Conservation (phyloP, 2,888 invertebrate species). For the Neocrepidodera transversa region DNA sequence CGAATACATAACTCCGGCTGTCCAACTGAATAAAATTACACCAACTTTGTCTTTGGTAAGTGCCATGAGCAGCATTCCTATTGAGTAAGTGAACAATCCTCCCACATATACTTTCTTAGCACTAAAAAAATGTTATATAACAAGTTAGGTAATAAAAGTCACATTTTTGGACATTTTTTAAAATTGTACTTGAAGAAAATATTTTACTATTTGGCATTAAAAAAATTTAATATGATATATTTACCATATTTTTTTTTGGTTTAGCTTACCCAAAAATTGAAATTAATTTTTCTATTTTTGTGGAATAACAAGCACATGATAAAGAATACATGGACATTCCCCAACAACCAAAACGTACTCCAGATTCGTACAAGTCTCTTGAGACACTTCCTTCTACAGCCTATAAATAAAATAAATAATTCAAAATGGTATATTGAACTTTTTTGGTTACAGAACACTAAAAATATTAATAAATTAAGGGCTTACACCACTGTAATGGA, state of each 20-base stretch:
- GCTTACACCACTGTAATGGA: too few species aligned
- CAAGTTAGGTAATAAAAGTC: too few species aligned
- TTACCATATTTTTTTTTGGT: neutral
- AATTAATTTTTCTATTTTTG: constrained; percentile 86
- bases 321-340: constrained; percentile 96
- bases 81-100: constrained; percentile 86
- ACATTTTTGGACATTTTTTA: too few species aligned
- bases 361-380: constrained; percentile 81
- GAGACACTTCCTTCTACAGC: constrained; percentile 71
- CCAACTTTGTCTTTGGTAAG: constrained; percentile 76
- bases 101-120: constrained; percentile 88
- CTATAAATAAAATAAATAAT: constrained; percentile 58
- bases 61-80: constrained; percentile 89
- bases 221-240: neutral
- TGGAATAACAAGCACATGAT: constrained; percentile 93
- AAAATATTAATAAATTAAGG: too few species aligned
- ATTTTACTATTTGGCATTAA: too few species aligned
- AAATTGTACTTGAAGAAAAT: too few species aligned
- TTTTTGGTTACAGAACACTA: too few species aligned
- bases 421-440: neutral
- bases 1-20: constrained; percentile 96
- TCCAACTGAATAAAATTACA: constrained; percentile 89
- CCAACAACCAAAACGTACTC: constrained; percentile 94
- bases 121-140: constrained; percentile 67
- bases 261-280: constrained; percentile 68